Percentiles rank a stretch among this genome's conserved stretches.
Conservation (phyloP, 2,797 vertebrate species). For the Gobio occitaniae region DNA sequence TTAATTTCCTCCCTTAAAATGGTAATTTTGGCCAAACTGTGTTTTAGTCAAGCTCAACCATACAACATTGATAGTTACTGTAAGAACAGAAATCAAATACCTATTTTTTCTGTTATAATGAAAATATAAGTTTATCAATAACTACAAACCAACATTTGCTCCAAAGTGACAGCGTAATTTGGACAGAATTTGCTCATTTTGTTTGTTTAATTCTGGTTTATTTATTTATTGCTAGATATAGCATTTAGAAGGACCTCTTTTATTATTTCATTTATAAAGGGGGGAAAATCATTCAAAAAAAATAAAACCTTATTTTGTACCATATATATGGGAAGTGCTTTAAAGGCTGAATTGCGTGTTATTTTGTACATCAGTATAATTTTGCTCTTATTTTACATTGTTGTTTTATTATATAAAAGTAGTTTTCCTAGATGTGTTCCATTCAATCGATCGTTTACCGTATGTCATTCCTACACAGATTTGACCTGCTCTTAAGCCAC, state of each 20-base stretch:
- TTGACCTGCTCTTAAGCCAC: slow-evolving; percentile 55
- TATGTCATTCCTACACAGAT: slow-evolving; percentile 31
- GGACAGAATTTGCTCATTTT: background rate
- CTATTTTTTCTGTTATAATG: background rate
- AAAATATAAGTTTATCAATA: background rate
- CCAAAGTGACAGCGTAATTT: background rate
- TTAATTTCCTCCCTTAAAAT: background rate
- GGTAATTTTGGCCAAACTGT: background rate
- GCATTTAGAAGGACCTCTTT: background rate
- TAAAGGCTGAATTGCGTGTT: background rate
- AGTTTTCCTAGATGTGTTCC: slow-evolving; percentile 49
- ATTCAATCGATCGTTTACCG: slow-evolving; percentile 66
- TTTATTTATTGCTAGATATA: background rate
- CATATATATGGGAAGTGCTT: no score
- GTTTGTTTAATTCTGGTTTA: background rate
- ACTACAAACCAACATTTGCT: background rate
- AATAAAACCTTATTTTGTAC: background rate
- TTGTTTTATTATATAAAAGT: slow-evolving; percentile 34
- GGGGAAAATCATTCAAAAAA: background rate
- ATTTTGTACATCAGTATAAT: background rate
- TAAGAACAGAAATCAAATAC: background rate
- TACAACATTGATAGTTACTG: background rate
- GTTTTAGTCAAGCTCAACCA: background rate
- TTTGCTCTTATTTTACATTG: background rate
- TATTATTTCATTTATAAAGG: background rate